These are phyloP conservation scores for Artemia franciscana DNA, from an alignment of 1,140 invertebrate genomes.

Conservation along the genomic window DNA sequence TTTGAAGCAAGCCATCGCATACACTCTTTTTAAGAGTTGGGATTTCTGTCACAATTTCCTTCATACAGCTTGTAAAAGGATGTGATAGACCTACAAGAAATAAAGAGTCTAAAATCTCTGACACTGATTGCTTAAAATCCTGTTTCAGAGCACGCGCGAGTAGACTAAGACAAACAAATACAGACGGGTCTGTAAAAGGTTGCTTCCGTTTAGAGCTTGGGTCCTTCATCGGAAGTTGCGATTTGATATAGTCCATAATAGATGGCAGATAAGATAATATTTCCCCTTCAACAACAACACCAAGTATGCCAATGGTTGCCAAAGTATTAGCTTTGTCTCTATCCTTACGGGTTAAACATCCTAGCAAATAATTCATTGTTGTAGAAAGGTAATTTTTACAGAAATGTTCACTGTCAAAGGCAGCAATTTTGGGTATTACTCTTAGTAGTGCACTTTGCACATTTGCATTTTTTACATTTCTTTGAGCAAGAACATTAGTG, in stretches of 20 bases:
- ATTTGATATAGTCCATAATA: conserved; percentile 67
- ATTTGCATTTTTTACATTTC: conserved; percentile 41
- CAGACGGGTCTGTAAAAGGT: conserved; percentile 47
- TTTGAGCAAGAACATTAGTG: conserved; percentile 46
- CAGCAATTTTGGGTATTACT: conserved; percentile 76
- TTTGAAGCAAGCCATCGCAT: conserved; percentile 49
- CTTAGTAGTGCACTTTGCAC: conserved; percentile 70
- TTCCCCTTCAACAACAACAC: conserved; percentile 61
- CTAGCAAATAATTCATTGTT: conserved; percentile 44
- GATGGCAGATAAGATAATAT: conserved; percentile 52
- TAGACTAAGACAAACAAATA: conserved; percentile 86
- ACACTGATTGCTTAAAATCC: conserved; percentile 46
- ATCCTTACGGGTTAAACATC: conserved; percentile 45
- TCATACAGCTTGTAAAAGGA: conserved; percentile 64
- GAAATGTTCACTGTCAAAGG: conserved; percentile 67
- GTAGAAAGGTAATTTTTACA: conserved; percentile 12
- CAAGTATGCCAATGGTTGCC: conserved; percentile 65
- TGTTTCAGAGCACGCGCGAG: conserved; percentile 53
- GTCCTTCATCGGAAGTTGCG: conserved; percentile 47
- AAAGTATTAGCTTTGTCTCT: conserved; percentile 65
- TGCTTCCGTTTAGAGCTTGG: not conserved
- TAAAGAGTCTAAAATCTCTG: conserved; percentile 71
- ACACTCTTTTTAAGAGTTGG: conserved; percentile 69
- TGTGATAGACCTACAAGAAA: conserved; percentile 70
- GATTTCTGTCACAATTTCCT: conserved; percentile 67